phyloP scores from a whole-genome alignment of 2,113 vertebrate genomes.

The Saccopteryx leptura region DNA sequence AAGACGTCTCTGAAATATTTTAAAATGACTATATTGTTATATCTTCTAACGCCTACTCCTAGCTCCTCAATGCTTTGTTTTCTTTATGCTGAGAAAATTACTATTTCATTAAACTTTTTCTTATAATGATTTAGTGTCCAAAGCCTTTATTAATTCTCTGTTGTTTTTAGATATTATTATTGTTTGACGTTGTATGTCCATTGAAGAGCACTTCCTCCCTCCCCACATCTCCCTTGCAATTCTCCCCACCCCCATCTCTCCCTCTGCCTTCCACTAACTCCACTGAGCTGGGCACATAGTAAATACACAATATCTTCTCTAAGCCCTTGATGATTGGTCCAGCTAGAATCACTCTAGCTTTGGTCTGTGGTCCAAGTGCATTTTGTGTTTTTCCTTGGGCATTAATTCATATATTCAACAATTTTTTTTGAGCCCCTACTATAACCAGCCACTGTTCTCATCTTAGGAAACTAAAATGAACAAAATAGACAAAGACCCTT shows the following conservation, averaged over 20 bases:
- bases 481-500: background rate
- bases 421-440: background rate
- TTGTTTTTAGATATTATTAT: background rate
- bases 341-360: background rate
- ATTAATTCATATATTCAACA: background rate
- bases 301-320: background rate
- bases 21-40: background rate
- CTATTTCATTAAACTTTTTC: background rate
- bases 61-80: background rate
- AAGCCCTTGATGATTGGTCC: background rate
- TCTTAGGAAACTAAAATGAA: background rate
- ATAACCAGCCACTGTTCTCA: background rate
- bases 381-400: background rate
- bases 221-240: background rate
- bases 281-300: background rate
- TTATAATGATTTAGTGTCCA: constrained; percentile 5
- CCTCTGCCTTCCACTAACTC: background rate
- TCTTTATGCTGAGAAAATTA: constrained; percentile 12
- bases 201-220: background rate
- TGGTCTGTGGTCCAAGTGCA: background rate
- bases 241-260: too few species aligned
- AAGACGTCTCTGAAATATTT: background rate
- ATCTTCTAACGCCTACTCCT: background rate
- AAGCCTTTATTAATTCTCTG: background rate
- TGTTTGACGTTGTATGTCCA: background rate